phyloP scores from a whole-genome alignment of 2,888 invertebrate genomes.

The Baronia brevicornis region DNA sequence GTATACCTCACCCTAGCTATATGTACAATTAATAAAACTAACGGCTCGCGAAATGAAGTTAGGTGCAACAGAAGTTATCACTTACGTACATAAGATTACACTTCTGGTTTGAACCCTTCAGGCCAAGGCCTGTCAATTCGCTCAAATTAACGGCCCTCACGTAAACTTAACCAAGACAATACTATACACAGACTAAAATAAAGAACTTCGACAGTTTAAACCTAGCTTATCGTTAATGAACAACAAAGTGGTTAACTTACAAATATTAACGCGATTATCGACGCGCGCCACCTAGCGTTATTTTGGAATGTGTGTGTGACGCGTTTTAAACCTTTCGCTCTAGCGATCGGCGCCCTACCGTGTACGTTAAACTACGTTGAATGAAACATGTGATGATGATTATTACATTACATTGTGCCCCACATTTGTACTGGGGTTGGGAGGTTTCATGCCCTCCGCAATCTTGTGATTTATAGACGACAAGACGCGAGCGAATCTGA shows the following conservation, averaged over 20 bases:
- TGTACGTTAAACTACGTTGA: conserved; percentile 25
- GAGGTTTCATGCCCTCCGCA: conserved; percentile 13
- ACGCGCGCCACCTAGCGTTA: conserved; percentile 54
- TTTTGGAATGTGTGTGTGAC: conserved; percentile 72
- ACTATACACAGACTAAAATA: conserved; percentile 70
- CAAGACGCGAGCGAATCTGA: conserved; percentile 56
- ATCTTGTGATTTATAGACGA: too few relatives aligned
- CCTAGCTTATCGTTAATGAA: conserved; percentile 74
- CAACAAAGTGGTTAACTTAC: conserved; percentile 73
- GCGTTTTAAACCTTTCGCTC: conserved; percentile 37
- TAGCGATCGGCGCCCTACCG: conserved; percentile 29
- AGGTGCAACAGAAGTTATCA: conserved; percentile 64
- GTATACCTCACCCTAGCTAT: conserved; percentile 66
- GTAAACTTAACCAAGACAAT: conserved; percentile 64
- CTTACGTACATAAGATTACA: conserved; percentile 61
- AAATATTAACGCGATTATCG: conserved; percentile 52
- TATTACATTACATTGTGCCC: conserved; percentile 1
- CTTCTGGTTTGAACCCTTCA: conserved; percentile 61
- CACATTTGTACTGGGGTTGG: conserved; percentile 8
- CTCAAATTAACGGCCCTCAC: conserved; percentile 68
- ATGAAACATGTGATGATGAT: conserved; percentile 24
- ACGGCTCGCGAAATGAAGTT: conserved; percentile 64
- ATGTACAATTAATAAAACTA: conserved; percentile 67
- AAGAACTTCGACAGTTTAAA: conserved; percentile 71
- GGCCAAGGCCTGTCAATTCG: conserved; percentile 64